A percentile compares a stretch with the other conserved stretches of the same genome.
These are phyloP conservation scores for Gerris buenoi DNA, from an alignment of 1,140 invertebrate species.

Conservation along the genomic window DNA sequence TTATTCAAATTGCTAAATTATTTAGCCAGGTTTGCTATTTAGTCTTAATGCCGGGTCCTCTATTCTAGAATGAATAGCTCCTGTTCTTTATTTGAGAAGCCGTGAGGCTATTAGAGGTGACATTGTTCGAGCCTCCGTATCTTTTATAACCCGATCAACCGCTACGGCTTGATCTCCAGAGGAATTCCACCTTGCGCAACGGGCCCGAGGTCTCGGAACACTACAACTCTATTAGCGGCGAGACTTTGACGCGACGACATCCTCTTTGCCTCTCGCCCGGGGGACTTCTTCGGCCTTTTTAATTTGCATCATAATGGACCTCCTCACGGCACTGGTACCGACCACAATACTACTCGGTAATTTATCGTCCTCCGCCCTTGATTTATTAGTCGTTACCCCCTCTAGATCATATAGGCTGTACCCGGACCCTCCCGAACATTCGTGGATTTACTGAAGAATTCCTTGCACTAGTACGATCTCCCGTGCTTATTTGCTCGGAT, in stretches of 20 bases:
- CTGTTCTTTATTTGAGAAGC: neutral
- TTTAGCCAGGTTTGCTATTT: too few relatives aligned
- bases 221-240: neutral
- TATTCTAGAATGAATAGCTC: neutral
- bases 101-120: neutral
- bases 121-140: too few relatives aligned
- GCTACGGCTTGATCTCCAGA: neutral
- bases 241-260: neutral
- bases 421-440: neutral
- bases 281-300: neutral
- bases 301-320: neutral
- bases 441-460: neutral
- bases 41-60: too few relatives aligned
- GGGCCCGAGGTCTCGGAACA: neutral
- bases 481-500: neutral
- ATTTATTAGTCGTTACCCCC: neutral
- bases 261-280: neutral
- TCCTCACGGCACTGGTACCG: neutral
- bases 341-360: neutral
- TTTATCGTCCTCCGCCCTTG: neutral
- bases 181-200: neutral
- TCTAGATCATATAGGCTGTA: neutral
- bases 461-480: neutral
- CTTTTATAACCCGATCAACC: neutral
- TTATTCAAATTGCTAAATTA: too few relatives aligned